A percentile compares a stretch with the other conserved stretches of the same genome.
phyloP scores from a whole-genome alignment of 2,888 invertebrate genomes.

The Lithophane leautieri region DNA sequence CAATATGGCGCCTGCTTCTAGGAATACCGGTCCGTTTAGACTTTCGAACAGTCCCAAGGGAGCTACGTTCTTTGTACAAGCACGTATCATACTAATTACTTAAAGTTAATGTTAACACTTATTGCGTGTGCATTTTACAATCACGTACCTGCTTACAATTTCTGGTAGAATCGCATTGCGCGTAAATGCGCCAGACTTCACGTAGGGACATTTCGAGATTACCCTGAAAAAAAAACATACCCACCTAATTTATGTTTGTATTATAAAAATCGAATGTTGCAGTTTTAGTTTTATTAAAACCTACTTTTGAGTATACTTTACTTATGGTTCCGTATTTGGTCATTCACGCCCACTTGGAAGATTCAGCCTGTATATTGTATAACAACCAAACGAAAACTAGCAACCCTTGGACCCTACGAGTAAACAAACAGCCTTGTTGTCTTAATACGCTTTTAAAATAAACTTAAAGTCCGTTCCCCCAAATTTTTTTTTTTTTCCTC shows the following conservation, averaged over 20 bases:
- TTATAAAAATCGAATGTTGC: not conserved
- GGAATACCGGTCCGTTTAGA: not conserved
- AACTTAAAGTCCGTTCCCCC: not conserved
- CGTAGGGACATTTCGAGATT: not conserved
- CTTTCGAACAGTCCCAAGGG: not conserved
- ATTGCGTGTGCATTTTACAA: constrained; percentile 5
- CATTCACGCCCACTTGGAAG: not conserved
- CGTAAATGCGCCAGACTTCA: not conserved
- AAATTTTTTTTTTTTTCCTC: not conserved
- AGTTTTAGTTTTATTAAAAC: not conserved
- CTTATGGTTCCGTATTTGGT: not conserved
- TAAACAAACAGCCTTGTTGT: not conserved
- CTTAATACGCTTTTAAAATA: not conserved
- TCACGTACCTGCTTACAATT: not conserved
- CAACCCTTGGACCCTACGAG: not conserved
- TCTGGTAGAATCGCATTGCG: too few species aligned
- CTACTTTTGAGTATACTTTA: too few species aligned
- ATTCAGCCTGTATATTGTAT: not conserved
- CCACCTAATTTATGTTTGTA: not conserved
- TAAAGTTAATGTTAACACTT: constrained; percentile 18
- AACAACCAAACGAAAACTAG: not conserved
- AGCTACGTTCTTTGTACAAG: constrained; percentile 8
- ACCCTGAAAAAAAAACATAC: not conserved
- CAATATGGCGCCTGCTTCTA: constrained; percentile 19
- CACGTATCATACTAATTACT: constrained; percentile 38